Evolutionary conservation across 2,888 invertebrate species (phyloP).

Genomic region (Lydus trimaculatus): DNA sequence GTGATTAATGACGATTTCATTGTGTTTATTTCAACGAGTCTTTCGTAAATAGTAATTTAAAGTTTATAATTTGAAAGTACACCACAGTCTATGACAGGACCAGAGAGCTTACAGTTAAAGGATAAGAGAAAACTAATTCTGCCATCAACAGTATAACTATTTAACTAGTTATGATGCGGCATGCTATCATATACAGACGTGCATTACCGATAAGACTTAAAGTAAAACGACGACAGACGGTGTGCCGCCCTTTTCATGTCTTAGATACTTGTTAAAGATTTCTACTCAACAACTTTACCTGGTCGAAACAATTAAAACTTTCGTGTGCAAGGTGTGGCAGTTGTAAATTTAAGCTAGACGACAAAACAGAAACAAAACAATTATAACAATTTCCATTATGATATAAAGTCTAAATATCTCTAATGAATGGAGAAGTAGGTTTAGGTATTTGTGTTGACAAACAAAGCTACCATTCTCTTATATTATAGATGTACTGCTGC

Average conservation of each 20-base stretch:
- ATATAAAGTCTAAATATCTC: slow-evolving; percentile 5
- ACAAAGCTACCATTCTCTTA: neutral
- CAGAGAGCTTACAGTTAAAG: slow-evolving; percentile 19
- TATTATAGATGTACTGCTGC: neutral
- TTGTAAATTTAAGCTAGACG: neutral
- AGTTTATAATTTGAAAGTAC: slow-evolving; percentile 29
- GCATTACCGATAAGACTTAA: slow-evolving; percentile 26
- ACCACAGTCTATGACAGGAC: slow-evolving; percentile 23
- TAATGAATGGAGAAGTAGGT: neutral
- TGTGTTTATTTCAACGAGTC: neutral
- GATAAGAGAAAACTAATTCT: slow-evolving; percentile 29
- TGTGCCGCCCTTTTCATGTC: slow-evolving; percentile 25
- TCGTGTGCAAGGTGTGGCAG: neutral
- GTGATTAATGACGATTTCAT: neutral
- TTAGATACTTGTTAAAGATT: slow-evolving; percentile 1
- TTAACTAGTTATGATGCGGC: slow-evolving; percentile 34
- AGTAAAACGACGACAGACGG: slow-evolving; percentile 7
- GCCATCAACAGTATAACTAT: slow-evolving; percentile 28
- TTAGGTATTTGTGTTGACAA: neutral
- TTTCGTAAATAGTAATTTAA: slow-evolving; percentile 24
- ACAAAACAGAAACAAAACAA: neutral
- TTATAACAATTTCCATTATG: neutral
- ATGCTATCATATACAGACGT: slow-evolving; percentile 35
- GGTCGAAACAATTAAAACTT: slow-evolving; percentile 5
- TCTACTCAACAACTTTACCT: slow-evolving; percentile 12